Conservation (phyloP, 2,797 vertebrate species). For the Chiloscyllium punctatum region DNA sequence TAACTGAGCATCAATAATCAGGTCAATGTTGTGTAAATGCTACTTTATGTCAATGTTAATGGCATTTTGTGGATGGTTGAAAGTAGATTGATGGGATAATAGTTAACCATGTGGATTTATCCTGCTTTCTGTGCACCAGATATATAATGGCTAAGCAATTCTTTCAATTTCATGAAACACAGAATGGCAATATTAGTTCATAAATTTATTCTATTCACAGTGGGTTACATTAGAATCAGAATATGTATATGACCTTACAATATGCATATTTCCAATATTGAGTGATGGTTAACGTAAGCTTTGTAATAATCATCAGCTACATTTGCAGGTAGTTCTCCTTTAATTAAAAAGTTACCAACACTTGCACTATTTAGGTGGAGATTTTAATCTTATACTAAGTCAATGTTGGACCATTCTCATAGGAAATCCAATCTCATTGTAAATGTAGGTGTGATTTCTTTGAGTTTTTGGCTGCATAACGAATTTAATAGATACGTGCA, state of each 20-base stretch:
- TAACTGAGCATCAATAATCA: too few relatives aligned
- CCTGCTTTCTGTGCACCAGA: background rate
- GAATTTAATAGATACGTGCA: background rate
- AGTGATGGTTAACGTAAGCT: background rate
- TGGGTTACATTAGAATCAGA: background rate
- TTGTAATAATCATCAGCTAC: background rate
- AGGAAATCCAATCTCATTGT: background rate
- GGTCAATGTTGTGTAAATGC: too few relatives aligned
- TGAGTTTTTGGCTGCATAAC: background rate
- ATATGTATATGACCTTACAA: background rate
- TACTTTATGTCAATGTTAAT: too few relatives aligned
- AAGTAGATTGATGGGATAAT: too few relatives aligned
- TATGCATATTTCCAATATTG: background rate
- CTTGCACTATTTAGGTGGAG: background rate
- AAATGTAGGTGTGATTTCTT: background rate
- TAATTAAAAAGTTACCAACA: background rate
- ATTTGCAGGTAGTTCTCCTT: background rate
- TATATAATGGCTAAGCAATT: background rate
- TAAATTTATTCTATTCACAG: conserved; percentile 6
- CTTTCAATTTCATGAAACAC: background rate
- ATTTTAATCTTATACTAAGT: background rate
- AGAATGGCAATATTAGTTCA: background rate
- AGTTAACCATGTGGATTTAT: too few relatives aligned
- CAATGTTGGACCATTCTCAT: background rate
- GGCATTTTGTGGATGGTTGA: too few relatives aligned